phyloP scores from a whole-genome alignment of 1,140 invertebrate species.

The Dreissena rostriformis region DNA sequence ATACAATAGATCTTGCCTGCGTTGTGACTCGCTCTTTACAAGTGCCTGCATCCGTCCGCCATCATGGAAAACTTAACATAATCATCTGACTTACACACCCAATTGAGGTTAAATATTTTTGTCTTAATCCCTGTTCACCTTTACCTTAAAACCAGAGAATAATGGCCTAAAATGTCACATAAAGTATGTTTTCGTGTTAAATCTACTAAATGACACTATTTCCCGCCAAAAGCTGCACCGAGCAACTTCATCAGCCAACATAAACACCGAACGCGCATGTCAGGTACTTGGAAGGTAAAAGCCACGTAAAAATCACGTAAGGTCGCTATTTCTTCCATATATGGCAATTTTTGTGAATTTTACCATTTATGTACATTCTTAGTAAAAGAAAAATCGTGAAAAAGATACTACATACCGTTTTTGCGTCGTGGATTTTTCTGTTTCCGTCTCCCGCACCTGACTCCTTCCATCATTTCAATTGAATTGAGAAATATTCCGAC shows the following conservation, averaged over 20 bases:
- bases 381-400: neutral
- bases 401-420: conserved; percentile 55
- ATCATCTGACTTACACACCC: conserved; percentile 39
- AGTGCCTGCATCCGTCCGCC: conserved; percentile 51
- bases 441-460: conserved; percentile 63
- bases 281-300: conserved; percentile 54
- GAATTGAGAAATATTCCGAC: conserved; percentile 58
- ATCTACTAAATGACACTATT: conserved; percentile 7
- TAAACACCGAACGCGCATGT: conserved; percentile 8
- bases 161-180: neutral
- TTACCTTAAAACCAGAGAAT: conserved; percentile 17
- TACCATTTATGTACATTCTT: conserved; percentile 27
- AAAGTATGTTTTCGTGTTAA: neutral
- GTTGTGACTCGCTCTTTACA: neutral
- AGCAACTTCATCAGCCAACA: conserved; percentile 8
- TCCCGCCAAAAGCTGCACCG: conserved; percentile 17
- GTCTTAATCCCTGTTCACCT: conserved; percentile 53
- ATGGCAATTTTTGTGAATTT: neutral
- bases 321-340: neutral
- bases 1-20: neutral
- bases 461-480: conserved; percentile 62
- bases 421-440: conserved; percentile 59
- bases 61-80: conserved; percentile 54
- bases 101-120: conserved; percentile 50
- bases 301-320: conserved; percentile 48